Evolutionary conservation across 1,140 invertebrate species (phyloP).

Genomic region (Aphidius ervi): DNA sequence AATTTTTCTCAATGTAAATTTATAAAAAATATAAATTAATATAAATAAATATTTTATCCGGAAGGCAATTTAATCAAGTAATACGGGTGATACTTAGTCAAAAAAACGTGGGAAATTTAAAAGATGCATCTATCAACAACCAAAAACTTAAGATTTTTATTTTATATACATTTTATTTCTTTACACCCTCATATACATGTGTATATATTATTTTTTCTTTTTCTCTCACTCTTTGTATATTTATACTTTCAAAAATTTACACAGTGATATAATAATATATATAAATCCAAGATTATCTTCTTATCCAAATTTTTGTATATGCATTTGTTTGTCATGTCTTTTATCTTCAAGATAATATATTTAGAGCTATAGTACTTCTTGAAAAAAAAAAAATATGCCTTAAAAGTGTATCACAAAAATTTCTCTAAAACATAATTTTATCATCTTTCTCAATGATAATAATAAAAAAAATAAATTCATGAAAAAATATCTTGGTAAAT

Average conservation of each 20-base stretch:
- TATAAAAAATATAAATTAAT: constrained; percentile 5
- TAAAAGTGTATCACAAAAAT: not conserved
- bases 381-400: too few relatives aligned
- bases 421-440: not conserved
- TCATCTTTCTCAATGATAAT: not conserved
- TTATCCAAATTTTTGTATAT: too few relatives aligned
- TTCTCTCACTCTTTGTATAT: not conserved
- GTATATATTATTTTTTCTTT: not conserved
- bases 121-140: constrained; percentile 3
- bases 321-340: too few relatives aligned
- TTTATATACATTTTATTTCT: constrained; percentile 10
- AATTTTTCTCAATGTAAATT: not conserved
- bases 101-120: constrained; percentile 24
- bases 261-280: constrained; percentile 1
- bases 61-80: constrained; percentile 23
- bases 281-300: not conserved
- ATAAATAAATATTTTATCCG: constrained; percentile 7
- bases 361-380: too few relatives aligned
- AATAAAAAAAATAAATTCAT: not conserved
- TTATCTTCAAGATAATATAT: too few relatives aligned
- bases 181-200: not conserved
- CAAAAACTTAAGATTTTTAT: not conserved
- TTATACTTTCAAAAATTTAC: not conserved
- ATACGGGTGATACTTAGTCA: constrained; percentile 24
- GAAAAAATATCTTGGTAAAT: constrained; percentile 20